Percentiles rank a stretch among this genome's conserved stretches.
phyloP scores from a whole-genome alignment of 2,888 invertebrate genomes.

The Zeuzera pyrina region DNA sequence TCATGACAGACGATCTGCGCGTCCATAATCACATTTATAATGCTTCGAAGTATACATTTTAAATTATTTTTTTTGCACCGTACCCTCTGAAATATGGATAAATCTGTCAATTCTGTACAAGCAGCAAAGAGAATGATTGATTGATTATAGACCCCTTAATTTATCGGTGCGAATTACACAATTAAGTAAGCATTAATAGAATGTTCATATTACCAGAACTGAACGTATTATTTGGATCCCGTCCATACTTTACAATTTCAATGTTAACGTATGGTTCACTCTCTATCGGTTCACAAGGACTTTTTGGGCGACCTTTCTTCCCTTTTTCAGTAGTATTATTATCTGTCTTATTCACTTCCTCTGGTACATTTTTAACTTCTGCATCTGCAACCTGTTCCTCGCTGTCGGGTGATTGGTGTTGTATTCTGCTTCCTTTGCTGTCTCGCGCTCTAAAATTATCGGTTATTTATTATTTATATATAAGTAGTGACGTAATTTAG shows the following conservation, averaged over 20 bases:
- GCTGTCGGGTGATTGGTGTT: slow-evolving; percentile 28
- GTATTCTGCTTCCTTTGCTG: slow-evolving; percentile 52
- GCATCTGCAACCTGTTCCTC: slow-evolving; percentile 27
- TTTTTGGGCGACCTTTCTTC: slow-evolving; percentile 67
- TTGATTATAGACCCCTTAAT: no score
- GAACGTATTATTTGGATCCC: slow-evolving; percentile 79
- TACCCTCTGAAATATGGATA: no score
- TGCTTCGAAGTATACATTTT: no score
- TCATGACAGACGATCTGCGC: no score
- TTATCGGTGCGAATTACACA: no score
- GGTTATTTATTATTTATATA: no score
- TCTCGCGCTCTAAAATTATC: slow-evolving; percentile 48
- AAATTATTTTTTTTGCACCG: no score
- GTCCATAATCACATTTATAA: no score
- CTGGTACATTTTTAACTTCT: slow-evolving; percentile 23
- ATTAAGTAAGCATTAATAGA: no score
- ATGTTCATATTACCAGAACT: slow-evolving; percentile 81
- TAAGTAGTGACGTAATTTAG: no score
- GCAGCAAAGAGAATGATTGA: no score
- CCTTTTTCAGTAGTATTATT: slow-evolving; percentile 40
- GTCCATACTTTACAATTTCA: slow-evolving; percentile 80
- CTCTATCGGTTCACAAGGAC: slow-evolving; percentile 79
- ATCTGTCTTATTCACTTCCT: slow-evolving; percentile 29
- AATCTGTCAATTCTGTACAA: no score
- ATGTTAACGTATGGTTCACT: slow-evolving; percentile 78